These are phyloP conservation scores for Lophochroa leadbeateri DNA, from an alignment of 2,113 vertebrate genomes.

Conservation along the genomic window DNA sequence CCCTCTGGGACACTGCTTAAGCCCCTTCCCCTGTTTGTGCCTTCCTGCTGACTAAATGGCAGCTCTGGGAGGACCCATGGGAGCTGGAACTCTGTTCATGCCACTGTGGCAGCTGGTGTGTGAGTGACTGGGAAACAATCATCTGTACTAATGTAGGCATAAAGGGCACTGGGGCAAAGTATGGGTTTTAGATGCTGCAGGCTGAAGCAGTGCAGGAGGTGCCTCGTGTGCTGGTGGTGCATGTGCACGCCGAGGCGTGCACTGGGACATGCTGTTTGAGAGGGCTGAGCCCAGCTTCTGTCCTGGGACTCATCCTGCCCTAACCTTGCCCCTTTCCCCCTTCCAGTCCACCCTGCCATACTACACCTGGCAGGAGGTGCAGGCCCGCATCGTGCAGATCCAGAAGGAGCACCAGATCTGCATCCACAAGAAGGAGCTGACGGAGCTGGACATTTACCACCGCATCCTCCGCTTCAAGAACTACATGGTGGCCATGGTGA, in stretches of 20 bases:
- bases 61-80: not conserved
- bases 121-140: not conserved
- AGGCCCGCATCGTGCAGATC: conserved; percentile 94
- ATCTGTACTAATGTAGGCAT: not conserved
- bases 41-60: not conserved
- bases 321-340: not conserved
- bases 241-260: accelerated
- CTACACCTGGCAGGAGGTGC: conserved; percentile 97
- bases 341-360: conserved; percentile 91
- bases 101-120: not conserved
- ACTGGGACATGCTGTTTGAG: not conserved
- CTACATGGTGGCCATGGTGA: conserved; percentile 99
- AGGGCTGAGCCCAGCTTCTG: not conserved
- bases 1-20: not conserved
- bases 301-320: not conserved
- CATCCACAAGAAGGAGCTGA: conserved; percentile 96
- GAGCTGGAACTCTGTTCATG: not conserved
- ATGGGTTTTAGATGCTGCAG: not conserved
- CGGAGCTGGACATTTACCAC: conserved; percentile 95
- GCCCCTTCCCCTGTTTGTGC: not conserved
- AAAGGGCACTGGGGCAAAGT: not conserved
- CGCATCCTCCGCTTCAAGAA: conserved; percentile 98
- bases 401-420: conserved; percentile 99
- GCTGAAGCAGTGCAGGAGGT: not conserved
- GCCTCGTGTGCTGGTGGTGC: not conserved